These are phyloP conservation scores for Cuculus canorus DNA, from an alignment of 2,797 vertebrate species.

Conservation along the genomic window DNA sequence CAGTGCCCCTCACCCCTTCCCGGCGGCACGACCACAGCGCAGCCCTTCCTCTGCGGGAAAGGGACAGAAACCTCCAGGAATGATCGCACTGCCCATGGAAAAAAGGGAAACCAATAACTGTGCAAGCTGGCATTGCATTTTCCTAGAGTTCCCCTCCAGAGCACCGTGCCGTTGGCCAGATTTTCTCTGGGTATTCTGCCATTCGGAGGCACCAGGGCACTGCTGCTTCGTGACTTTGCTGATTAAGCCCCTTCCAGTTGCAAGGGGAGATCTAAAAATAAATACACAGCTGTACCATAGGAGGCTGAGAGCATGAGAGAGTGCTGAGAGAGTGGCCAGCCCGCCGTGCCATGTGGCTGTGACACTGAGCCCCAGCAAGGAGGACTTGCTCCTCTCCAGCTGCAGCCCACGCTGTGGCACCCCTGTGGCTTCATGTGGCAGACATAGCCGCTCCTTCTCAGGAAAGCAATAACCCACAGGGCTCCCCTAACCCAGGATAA, in stretches of 20 bases:
- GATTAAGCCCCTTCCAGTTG: not conserved
- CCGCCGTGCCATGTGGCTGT: fast-evolving
- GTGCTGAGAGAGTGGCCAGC: too few species aligned
- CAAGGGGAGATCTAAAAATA: not conserved
- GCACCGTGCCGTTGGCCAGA: fast-evolving
- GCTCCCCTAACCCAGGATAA: not conserved
- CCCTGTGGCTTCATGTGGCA: fast-evolving
- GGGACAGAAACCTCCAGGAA: not conserved
- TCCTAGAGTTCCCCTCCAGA: fast-evolving
- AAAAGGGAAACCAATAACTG: not conserved
- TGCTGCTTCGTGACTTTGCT: not conserved
- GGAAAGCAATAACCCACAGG: not conserved
- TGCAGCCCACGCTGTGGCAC: not conserved
- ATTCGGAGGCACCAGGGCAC: too few species aligned
- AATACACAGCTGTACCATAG: not conserved
- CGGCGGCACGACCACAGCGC: not conserved
- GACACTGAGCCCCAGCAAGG: not conserved
- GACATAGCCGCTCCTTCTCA: not conserved
- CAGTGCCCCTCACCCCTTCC: not conserved
- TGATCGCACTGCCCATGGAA: fast-evolving
- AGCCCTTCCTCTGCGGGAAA: not conserved
- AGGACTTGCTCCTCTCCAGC: not conserved
- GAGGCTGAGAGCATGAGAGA: not conserved
- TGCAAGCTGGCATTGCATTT: not conserved
- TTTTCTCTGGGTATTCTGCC: fast-evolving